These are phyloP conservation scores for Drosophila fungiperda DNA, from an alignment of 2,888 invertebrate species.

Conservation along the genomic window DNA sequence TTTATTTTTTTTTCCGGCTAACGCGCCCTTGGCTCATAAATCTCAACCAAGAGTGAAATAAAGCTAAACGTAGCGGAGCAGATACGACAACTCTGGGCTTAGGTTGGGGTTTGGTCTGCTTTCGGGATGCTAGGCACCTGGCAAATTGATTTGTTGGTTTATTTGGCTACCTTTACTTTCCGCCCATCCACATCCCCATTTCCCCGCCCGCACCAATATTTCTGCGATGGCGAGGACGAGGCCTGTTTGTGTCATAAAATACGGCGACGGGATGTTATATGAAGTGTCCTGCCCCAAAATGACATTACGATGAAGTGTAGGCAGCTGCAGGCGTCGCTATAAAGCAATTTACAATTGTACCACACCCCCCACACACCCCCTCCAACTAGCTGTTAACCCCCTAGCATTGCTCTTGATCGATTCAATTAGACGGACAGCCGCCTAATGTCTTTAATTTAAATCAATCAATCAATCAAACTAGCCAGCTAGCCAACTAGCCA, in stretches of 20 bases:
- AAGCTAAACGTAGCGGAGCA: constrained; percentile 73
- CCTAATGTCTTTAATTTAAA: constrained; percentile 80
- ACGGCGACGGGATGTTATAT: constrained; percentile 70
- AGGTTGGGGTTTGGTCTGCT: constrained; percentile 18
- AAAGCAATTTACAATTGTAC: constrained; percentile 76
- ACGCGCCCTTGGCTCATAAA: constrained; percentile 79
- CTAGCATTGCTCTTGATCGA: constrained; percentile 56
- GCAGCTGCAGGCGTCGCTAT: constrained; percentile 56
- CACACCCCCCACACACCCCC: too few species aligned
- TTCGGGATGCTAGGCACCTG: constrained; percentile 66
- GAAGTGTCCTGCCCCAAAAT: constrained; percentile 73
- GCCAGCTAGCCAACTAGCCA: constrained; percentile 29
- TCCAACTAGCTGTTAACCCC: too few species aligned
- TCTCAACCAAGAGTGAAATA: constrained; percentile 79
- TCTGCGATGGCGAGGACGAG: constrained; percentile 31
- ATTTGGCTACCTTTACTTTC: constrained; percentile 54
- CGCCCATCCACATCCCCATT: not conserved
- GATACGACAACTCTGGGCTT: constrained; percentile 38
- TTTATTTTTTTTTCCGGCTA: constrained; percentile 66
- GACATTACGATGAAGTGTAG: constrained; percentile 79
- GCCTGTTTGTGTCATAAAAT: constrained; percentile 80
- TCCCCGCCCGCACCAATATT: not conserved
- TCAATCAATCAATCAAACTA: constrained; percentile 74
- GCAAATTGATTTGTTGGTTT: constrained; percentile 80
- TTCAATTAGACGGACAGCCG: constrained; percentile 70